A percentile compares a stretch with the other conserved stretches of the same genome.
Conservation (phyloP, 1,140 invertebrate genomes). For the Sycophila sp. region DNA sequence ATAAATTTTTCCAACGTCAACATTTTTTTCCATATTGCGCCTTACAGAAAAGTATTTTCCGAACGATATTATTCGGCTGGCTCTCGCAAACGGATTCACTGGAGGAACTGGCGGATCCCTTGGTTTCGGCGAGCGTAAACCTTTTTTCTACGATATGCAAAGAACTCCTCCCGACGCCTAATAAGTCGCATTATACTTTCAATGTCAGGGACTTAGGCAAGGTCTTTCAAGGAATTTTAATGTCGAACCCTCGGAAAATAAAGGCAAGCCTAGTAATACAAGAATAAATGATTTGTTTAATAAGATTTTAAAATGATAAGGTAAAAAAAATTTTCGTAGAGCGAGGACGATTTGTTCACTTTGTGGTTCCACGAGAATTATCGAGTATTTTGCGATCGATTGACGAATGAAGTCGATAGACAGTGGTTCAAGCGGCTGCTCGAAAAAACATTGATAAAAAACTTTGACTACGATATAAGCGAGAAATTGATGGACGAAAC, state of each 20-base stretch:
- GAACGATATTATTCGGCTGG: constrained; percentile 76
- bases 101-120: constrained; percentile 56
- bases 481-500: too few relatives aligned
- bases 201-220: constrained; percentile 77
- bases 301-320: neutral
- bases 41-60: constrained; percentile 73
- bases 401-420: constrained; percentile 72
- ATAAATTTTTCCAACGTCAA: neutral
- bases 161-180: constrained; percentile 73
- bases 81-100: constrained; percentile 61
- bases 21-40: too few relatives aligned
- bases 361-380: constrained; percentile 79
- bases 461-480: constrained; percentile 71
- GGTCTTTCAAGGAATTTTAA: constrained; percentile 80
- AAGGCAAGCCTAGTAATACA: constrained; percentile 52
- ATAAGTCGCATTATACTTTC: constrained; percentile 79
- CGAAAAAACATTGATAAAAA: constrained; percentile 65
- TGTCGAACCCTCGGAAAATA: constrained; percentile 67
- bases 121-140: constrained; percentile 71
- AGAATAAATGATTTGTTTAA: neutral
- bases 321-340: neutral
- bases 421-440: constrained; percentile 71
- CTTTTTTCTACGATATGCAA: constrained; percentile 72
- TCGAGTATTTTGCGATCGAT: constrained; percentile 76
- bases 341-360: constrained; percentile 46